These are phyloP conservation scores for Arenaria interpres DNA, from an alignment of 2,113 vertebrate species.

Conservation along the genomic window DNA sequence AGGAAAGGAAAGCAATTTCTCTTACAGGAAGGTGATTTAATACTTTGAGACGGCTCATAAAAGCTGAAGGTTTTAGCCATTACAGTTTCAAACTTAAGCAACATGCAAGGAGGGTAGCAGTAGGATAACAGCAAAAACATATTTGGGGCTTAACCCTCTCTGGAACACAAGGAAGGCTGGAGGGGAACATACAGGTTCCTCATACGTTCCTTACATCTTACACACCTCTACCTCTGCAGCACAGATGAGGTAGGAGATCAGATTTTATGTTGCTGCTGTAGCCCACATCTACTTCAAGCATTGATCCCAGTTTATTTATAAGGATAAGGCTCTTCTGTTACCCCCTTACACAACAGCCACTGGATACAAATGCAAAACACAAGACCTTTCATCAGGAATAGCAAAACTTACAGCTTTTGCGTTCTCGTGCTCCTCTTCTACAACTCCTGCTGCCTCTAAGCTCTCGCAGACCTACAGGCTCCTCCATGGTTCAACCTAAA, in stretches of 20 bases:
- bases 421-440: not conserved
- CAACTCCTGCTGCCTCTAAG: not conserved
- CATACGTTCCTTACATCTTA: not conserved
- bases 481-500: not conserved
- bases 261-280: not conserved
- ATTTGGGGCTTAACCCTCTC: not conserved
- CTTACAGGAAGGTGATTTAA: not conserved
- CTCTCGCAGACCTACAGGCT: not conserved
- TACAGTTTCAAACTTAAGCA: not conserved
- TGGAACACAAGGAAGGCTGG: not conserved
- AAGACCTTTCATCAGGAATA: not conserved
- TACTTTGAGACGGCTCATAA: not conserved
- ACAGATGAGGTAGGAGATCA: not conserved
- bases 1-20: not conserved
- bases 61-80: not conserved
- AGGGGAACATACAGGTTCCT: not conserved
- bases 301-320: not conserved
- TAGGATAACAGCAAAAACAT: not conserved
- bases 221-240: not conserved
- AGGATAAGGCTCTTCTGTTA: not conserved
- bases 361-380: not conserved
- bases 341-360: not conserved
- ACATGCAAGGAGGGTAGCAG: not conserved
- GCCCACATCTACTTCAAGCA: not conserved
- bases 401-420: not conserved